These are phyloP conservation scores for Rhea pennata DNA, from an alignment of 2,113 vertebrate species.

Conservation along the genomic window DNA sequence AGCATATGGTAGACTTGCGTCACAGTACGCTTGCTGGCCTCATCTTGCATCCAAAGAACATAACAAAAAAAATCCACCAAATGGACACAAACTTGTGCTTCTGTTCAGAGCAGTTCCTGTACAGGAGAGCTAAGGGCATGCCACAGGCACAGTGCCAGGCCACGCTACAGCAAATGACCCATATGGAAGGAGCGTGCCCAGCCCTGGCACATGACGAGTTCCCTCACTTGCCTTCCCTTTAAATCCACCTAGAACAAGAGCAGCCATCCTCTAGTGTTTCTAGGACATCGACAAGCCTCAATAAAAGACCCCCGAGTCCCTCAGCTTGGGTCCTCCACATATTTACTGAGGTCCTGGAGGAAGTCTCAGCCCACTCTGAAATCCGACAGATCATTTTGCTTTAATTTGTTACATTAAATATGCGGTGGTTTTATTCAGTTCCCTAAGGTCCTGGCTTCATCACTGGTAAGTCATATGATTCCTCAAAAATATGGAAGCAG, in stretches of 20 bases:
- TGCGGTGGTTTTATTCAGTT: not conserved
- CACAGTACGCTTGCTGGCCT: not conserved
- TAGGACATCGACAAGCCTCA: not conserved
- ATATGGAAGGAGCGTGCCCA: not conserved
- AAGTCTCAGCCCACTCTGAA: not conserved
- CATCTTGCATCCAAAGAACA: not conserved
- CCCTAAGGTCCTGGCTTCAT: not conserved
- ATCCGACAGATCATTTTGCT: not conserved
- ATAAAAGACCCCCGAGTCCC: not conserved
- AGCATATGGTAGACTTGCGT: not conserved
- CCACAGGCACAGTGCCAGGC: not conserved
- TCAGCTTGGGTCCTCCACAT: not conserved
- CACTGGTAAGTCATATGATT: not conserved
- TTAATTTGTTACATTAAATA: not conserved
- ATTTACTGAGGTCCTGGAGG: not conserved
- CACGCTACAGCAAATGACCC: not conserved
- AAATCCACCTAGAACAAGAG: not conserved
- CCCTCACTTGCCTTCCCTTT: not conserved
- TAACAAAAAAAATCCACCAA: not conserved
- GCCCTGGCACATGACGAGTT: not conserved
- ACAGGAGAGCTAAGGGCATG: accelerated
- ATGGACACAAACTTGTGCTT: not conserved
- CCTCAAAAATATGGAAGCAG: not conserved
- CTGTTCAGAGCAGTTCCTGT: not conserved
- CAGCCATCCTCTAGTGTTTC: not conserved